Evolutionary conservation across 2,797 vertebrate species (phyloP), one percentile per base, ranked within the genome.

Genomic region (Parotocinclus haroldoi): DNA sequence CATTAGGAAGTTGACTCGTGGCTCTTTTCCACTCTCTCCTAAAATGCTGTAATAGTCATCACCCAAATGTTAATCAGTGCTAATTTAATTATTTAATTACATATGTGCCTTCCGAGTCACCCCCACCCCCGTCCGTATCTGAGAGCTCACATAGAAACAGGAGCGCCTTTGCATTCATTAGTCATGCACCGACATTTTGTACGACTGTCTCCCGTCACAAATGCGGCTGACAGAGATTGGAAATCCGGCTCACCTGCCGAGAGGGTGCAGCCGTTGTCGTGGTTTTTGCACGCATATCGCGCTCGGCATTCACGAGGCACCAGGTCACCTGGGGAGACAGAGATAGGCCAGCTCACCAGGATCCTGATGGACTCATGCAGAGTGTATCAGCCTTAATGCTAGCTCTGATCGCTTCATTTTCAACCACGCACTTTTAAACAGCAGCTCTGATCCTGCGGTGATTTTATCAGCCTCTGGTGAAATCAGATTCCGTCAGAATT

Each of bases 1-100:
- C 96, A 98, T 98, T 98, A 98, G 95, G 93, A 98, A 96, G 94
- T 96, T 95, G 91, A 91, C 92, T 93, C 90, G 87, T 92, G 87
- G 52, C 61, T 90, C 91, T 93, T 88, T 76, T 79, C 58, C 38
- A 40, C 58, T 73, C 71, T 69, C 62, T 75, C 74, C 83, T 82
- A 69, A 85, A 92, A 90, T 74, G 91, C 90, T 94, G 96, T 96
- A 96, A 95, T 95, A 96, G 95, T 94, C 92, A 91, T 91, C 91
- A 85, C 89, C 90, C 90, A 91, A 87, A 92, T 94, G 92, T 94
- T 95, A 94, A 96, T 98, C 96, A 93, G 93, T 92, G 92, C 92
- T 91, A 92, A 93, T 94, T 94, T 91, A 96, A 94, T 93, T 90
- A 93, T 93, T 93, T 93, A 91, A 92, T 92, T 93, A 90, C 91